Evolutionary conservation across 2,888 invertebrate genomes (phyloP).

Genomic region (Leptinotarsa haldemani): DNA sequence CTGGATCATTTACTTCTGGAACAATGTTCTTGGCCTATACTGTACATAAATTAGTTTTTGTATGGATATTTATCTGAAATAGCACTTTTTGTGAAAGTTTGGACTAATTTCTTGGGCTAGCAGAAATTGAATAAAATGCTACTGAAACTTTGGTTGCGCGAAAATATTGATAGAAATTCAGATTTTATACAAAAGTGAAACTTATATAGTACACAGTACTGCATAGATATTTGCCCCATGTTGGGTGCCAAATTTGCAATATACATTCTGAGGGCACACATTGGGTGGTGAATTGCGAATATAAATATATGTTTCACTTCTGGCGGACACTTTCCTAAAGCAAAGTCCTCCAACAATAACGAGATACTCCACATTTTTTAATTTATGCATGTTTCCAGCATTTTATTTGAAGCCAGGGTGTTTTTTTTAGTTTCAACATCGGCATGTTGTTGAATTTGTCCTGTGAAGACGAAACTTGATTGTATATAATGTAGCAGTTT

Average conservation of each 20-base stretch:
- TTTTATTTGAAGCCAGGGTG: not conserved
- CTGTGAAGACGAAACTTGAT: conserved; percentile 1
- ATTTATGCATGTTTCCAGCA: not conserved
- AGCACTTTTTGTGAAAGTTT: not conserved
- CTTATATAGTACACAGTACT: no score
- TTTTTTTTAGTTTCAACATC: not conserved
- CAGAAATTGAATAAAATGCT: not conserved
- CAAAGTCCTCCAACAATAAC: no score
- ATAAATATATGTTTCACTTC: no score
- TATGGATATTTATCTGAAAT: not conserved
- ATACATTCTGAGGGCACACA: no score
- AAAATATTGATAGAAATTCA: no score
- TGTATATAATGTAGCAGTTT: conserved; percentile 11
- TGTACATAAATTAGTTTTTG: conserved; percentile 15
- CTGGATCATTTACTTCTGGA: not conserved
- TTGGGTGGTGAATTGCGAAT: no score
- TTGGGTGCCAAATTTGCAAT: not conserved
- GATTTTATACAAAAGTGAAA: not conserved
- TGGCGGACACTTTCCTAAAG: no score
- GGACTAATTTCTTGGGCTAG: not conserved
- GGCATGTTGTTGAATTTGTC: conserved; percentile 11
- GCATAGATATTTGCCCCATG: not conserved
- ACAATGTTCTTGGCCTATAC: conserved; percentile 10
- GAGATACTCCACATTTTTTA: no score
- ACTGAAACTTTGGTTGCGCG: not conserved